A percentile compares a stretch with the other conserved stretches of the same genome.
phyloP scores from a whole-genome alignment of 2,888 invertebrate genomes.

The Drosophila koepferae region DNA sequence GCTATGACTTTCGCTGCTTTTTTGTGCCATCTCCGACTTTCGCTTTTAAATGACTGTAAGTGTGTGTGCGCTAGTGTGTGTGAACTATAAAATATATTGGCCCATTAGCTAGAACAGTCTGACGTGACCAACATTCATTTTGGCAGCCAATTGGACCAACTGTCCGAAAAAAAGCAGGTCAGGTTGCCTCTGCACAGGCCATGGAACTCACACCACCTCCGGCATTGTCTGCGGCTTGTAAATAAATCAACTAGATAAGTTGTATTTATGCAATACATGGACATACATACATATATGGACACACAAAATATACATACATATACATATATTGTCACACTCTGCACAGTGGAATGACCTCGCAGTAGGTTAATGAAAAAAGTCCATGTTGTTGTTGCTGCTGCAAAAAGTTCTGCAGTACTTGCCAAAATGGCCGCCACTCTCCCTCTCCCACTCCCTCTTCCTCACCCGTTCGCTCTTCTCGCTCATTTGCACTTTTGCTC shows the following conservation, averaged over 20 bases:
- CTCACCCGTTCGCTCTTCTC: background rate
- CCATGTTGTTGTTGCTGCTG: slow-evolving; percentile 7
- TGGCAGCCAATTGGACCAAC: slow-evolving; percentile 25
- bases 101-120: slow-evolving; percentile 18
- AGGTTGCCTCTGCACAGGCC: slow-evolving; percentile 30
- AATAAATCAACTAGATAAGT: slow-evolving; percentile 25
- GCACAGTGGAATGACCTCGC: slow-evolving; percentile 78
- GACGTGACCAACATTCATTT: slow-evolving; percentile 58
- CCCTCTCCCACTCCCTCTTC: background rate
- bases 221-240: slow-evolving; percentile 27
- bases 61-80: slow-evolving; percentile 2
- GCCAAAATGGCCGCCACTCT: slow-evolving; percentile 28
- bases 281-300: slow-evolving; percentile 1
- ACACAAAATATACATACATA: background rate
- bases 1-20: slow-evolving; percentile 59
- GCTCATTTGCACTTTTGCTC: slow-evolving; percentile 2
- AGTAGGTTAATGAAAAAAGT: slow-evolving; percentile 77
- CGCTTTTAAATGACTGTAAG: slow-evolving; percentile 27
- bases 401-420: slow-evolving; percentile 39
- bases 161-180: slow-evolving; percentile 60
- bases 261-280: slow-evolving; percentile 4
- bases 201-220: background rate
- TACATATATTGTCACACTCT: slow-evolving; percentile 34
- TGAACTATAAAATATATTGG: slow-evolving; percentile 15
- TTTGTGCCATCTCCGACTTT: slow-evolving; percentile 23